Evolutionary conservation across 2,888 invertebrate species (phyloP), one percentile per base, ranked within the genome.

Genomic region (Bursaphelenchus okinawaensis): DNA sequence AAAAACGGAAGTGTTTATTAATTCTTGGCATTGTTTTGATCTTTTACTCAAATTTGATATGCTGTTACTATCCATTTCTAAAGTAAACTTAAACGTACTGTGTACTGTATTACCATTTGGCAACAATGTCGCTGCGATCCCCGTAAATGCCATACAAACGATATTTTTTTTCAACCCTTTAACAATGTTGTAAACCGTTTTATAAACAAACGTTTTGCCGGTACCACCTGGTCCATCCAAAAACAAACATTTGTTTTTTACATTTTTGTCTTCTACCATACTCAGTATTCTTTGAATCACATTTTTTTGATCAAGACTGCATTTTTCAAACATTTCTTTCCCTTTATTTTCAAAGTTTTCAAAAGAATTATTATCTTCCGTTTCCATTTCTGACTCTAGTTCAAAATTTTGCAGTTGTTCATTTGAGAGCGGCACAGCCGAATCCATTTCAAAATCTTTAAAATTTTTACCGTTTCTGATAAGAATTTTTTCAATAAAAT

Each of bases 101-200:
- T 84, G 84, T 12, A 83, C 82, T 50, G 83, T 85, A 68, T 80
- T 70, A 7, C 84, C 84, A n/a, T 79, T 72, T 52, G 79, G 75
- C 19, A 86, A 68, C 28, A 85, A 75, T 16, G 83, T 84, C 7
- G 84, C 84, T 29, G 84, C 84, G 67, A 85, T 85, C 8, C 84
- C 84, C 7, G 84, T 84, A 40, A 82, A 84, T 9, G 84, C 84
- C 22, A 83, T 71, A 19, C 83, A 83, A 23, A 84, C 31, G n/a
- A 83, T 83, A 60, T 83, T 81, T 12, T 71, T 61, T 68, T 76
- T 73, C 69, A 75, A 29, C 50, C 70, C 69, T 66, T 83, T 74
- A 60, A 84, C 75, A 58, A 71, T 63, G 9, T 83, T 82, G 9
- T 84, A 70, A 40, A 85, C 64, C 28, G 84, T 64, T 31, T 76